Evolutionary conservation across 2,113 vertebrate species (phyloP), one percentile per base, ranked within the genome.

Genomic region (Nanorana parkeri): DNA sequence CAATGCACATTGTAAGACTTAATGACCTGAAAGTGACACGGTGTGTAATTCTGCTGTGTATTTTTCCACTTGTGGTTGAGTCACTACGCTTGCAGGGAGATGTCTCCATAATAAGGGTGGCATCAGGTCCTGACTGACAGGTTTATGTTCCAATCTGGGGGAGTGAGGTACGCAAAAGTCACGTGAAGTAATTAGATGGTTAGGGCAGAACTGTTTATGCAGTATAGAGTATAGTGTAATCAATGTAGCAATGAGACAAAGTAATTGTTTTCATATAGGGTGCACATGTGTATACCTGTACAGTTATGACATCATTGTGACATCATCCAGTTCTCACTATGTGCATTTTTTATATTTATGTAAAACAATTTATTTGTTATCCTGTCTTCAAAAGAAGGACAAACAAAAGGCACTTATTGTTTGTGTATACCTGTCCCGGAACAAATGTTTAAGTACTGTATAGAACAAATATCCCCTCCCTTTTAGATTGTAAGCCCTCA

Each of bases 71-170:
- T 23, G 28, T 60, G 66, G 51, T 20, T 79, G 77, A 79, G 77
- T 79, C 77, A 79, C 29, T 60, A 20, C 52, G 19, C 77, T 52
- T 79, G 65, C 67, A 79, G 77, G 77, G 65, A 60, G 54, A 68
- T 41, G 65, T 17, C 77, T 79, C 28, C 52, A 32, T 60, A 41
- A 68, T 68, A 60, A 54, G 26, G 64, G 77, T 79, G 77, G 77
- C 77, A 79, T 79, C 65, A 68, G 65, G 77, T 68, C 65, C 65
- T 58, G 77, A 68, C 65, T 80, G 78, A 69, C 79, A 65, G 58
- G 61, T 81, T 72, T 81, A 73, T 81, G 56, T 65, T 65, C 60
- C 24, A 65, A n/a, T 54, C 47, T 41, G 69, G 32, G 68, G 78
- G 78, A 20, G 78, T 66, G 23, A 55, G 41, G 58, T 36, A 52